phyloP scores from a whole-genome alignment of 2,797 vertebrate species.

The Aselliscus stoliczkanus region DNA sequence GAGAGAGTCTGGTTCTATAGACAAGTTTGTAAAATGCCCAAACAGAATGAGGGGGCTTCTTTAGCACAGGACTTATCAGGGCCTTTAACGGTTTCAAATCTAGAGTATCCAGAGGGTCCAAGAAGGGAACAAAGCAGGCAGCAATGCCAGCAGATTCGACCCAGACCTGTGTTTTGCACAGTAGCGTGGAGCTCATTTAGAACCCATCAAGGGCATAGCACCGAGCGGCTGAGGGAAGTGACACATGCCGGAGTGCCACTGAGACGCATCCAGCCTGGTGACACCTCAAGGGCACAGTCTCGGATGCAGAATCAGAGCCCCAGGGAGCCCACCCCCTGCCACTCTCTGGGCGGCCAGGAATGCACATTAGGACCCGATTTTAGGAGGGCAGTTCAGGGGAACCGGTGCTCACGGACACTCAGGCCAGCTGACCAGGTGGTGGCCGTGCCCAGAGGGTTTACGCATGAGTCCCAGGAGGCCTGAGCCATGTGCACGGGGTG shows the following conservation, averaged over 20 bases:
- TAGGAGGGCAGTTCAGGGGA: fast-evolving
- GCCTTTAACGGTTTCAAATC: background rate
- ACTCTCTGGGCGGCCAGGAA: fast-evolving
- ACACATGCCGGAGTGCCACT: fast-evolving
- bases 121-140: background rate
- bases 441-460: fast-evolving
- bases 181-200: fast-evolving
- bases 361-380: fast-evolving
- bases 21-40: background rate
- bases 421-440: fast-evolving
- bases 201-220: background rate
- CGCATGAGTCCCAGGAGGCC: too few species aligned
- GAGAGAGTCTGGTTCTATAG: background rate
- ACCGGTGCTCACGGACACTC: fast-evolving
- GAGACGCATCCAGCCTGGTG: fast-evolving
- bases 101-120: background rate
- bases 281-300: fast-evolving
- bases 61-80: background rate
- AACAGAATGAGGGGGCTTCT: background rate
- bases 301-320: background rate
- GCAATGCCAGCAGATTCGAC: fast-evolving
- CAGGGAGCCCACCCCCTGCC: fast-evolving
- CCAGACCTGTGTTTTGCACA: background rate
- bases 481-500: fast-evolving
- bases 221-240: background rate